Base-by-base conservation (phyloP, 2,113 vertebrate species). In the Polypterus bichir region DNA sequence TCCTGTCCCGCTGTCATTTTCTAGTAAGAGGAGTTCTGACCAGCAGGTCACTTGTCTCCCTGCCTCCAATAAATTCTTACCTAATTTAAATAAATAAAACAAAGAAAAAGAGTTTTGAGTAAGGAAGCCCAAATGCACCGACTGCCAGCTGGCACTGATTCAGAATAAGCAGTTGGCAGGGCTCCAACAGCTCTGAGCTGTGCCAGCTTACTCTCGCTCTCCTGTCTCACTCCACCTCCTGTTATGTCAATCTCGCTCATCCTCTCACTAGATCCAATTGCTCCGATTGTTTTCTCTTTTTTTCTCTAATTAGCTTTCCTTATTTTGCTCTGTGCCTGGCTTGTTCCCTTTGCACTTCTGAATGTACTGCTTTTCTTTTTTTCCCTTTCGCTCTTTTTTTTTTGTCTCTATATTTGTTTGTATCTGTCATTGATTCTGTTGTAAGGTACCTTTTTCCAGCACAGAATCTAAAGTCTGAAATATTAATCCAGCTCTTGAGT, bases 131-230 rank as follows among this genome's bases (percentile, higher is more conserved):
- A 52, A 11, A 7, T 3, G 4, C 11, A 48, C 47, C 47, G 48
- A 5, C 27, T 51, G 62, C 55, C 62, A 64, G 54, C 47, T 59
- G 62, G 62, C 62, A 9, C 27, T 10, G 3, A 6, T 63, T 47
- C 62, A 64, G 48, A 57, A 7, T 57, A 27, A 7, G 56, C 44
- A 45, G 56, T 45, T 57, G 54, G 54, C 27, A 57, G 9, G 6
- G 5, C 56, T 57, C 10, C 4, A 5, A 44, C 27, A 45, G 56
- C n/a, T 44, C 7, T 4, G 27, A 1, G 27, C 56, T 45, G 9
- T 75, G 73, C 71, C 79, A 76, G 71, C 69, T 79, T 70, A 66
- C 68, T 64, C 68, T 68, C 70, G 45, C 70, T 71, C 71, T 77
- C 74, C 71, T 76, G 68, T 71, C 27, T 52, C 52, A 48, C 60